Evolutionary conservation across 1,140 invertebrate genomes (phyloP).

Genomic region (Stratiolaelaps scimitus): DNA sequence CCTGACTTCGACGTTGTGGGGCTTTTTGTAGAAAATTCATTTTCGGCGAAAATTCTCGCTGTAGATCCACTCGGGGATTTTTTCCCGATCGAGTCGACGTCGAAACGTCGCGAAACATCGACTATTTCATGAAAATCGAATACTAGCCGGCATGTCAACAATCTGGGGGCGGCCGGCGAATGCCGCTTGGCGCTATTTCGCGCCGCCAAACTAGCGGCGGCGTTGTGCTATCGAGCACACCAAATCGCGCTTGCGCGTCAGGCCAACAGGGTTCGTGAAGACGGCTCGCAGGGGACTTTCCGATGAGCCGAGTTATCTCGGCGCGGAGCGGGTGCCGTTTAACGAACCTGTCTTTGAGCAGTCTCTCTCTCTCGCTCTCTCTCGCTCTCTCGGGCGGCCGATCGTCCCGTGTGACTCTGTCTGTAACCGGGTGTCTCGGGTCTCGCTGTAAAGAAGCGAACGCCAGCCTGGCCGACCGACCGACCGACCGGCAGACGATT

Average conservation of each 20-base stretch:
- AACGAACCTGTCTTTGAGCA: background rate
- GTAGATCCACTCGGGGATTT: background rate
- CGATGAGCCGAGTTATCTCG: background rate
- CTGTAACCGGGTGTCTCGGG: too few relatives aligned
- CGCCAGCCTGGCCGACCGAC: too few relatives aligned
- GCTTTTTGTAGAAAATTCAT: background rate
- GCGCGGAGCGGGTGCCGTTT: background rate
- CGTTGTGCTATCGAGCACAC: constrained; percentile 22
- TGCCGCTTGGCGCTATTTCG: background rate
- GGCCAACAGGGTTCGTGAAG: constrained; percentile 11
- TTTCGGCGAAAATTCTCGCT: background rate
- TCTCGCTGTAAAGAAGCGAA: too few relatives aligned
- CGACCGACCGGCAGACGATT: too few relatives aligned
- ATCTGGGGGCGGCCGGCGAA: constrained; percentile 26
- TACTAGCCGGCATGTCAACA: constrained; percentile 5
- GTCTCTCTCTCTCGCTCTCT: too few relatives aligned
- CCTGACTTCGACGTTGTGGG: too few relatives aligned
- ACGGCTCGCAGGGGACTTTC: background rate
- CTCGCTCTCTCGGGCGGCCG: too few relatives aligned
- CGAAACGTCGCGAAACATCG: too few relatives aligned
- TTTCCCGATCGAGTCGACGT: background rate
- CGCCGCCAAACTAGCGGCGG: background rate
- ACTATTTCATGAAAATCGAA: background rate
- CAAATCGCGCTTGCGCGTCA: constrained; percentile 17
- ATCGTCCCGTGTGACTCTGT: too few relatives aligned